A percentile compares a stretch with the other conserved stretches of the same genome.
Evolutionary conservation across 1,140 invertebrate genomes (phyloP).

Genomic region (Anoplolepis gracilipes): DNA sequence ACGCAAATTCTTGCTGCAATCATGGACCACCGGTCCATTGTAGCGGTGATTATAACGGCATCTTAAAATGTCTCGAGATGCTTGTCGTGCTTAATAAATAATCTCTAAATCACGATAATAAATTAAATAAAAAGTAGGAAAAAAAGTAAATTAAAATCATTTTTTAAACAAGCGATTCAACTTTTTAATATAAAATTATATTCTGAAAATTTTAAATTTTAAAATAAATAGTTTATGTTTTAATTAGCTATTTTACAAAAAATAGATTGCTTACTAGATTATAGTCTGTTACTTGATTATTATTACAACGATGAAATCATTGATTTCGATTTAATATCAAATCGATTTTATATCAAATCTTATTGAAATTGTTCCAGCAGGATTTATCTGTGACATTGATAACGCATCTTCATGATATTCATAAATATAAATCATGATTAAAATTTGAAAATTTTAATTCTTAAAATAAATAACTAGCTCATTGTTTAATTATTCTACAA

Average conservation of each 20-base stretch:
- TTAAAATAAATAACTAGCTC: neutral
- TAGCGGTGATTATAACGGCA: slow-evolving; percentile 31
- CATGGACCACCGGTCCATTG: slow-evolving; percentile 30
- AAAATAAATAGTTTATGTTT: neutral
- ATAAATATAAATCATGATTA: too few species aligned
- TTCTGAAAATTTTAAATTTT: neutral
- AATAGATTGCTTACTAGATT: neutral
- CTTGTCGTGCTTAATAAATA: neutral
- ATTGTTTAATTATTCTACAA: neutral
- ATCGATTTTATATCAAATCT: neutral
- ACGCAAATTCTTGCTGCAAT: slow-evolving; percentile 37
- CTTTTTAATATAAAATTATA: too few species aligned
- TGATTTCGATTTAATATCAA: neutral
- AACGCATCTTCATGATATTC: too few species aligned
- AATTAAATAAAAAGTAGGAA: neutral
- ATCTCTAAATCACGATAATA: neutral
- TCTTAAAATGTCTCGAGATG: neutral
- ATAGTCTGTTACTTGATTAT: neutral
- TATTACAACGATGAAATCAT: neutral
- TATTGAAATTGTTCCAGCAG: neutral
- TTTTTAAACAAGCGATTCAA: neutral
- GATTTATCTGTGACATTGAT: slow-evolving; percentile 6
- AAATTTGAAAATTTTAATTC: neutral
- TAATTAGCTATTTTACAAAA: neutral
- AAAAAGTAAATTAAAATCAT: neutral